These are phyloP conservation scores for Priocnemis perturbator DNA, from an alignment of 2,888 invertebrate genomes.

Conservation along the genomic window DNA sequence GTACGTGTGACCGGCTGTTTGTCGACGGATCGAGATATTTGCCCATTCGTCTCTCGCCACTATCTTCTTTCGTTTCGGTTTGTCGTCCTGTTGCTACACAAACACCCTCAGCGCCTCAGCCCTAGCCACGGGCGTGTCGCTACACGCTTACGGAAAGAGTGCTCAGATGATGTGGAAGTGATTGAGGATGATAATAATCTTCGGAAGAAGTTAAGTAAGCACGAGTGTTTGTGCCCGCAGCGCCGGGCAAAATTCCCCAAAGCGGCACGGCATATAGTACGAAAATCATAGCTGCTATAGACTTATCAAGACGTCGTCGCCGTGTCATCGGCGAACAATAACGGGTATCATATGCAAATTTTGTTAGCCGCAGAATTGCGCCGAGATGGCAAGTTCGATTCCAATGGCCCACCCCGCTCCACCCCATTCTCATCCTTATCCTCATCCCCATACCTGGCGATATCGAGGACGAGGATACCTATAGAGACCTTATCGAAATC, in stretches of 20 bases:
- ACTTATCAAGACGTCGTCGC: not conserved
- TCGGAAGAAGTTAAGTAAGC: too few species aligned
- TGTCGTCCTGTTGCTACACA: constrained; percentile 36
- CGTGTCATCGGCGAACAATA: not conserved
- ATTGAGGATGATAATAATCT: not conserved
- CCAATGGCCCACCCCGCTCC: too few species aligned
- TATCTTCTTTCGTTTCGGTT: constrained; percentile 31
- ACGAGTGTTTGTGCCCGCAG: too few species aligned
- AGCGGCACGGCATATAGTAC: too few species aligned
- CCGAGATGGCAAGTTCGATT: not conserved
- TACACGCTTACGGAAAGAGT: not conserved
- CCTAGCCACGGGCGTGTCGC: not conserved
- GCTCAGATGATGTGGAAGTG: not conserved
- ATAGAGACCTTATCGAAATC: constrained; percentile 41
- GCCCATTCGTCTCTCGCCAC: constrained; percentile 38
- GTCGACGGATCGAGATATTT: constrained; percentile 61
- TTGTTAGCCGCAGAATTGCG: not conserved
- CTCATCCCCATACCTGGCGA: too few species aligned
- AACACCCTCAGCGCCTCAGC: constrained; percentile 27
- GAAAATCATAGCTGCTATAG: not conserved
- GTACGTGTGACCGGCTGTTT: constrained; percentile 60
- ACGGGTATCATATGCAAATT: not conserved
- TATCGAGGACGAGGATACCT: constrained; percentile 14
- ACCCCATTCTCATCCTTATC: too few species aligned
- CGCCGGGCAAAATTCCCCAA: not conserved